phyloP scores from a whole-genome alignment of 2,797 vertebrate genomes.

The Odontamblyopus rebecca region DNA sequence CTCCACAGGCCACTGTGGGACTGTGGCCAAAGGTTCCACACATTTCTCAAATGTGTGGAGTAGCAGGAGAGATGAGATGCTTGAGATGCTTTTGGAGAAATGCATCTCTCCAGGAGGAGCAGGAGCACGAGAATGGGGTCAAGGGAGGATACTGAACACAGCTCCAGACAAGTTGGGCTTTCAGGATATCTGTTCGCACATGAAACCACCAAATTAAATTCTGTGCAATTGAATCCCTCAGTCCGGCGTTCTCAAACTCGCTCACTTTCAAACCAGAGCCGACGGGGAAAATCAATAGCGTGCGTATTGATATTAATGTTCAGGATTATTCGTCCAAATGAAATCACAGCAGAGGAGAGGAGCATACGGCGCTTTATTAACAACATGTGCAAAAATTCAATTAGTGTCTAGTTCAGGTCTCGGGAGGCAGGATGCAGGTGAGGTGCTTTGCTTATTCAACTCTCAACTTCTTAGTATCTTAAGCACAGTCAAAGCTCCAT shows the following conservation, averaged over 20 bases:
- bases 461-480: neutral
- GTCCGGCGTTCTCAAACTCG: constrained; percentile 49
- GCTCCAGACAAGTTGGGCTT: constrained; percentile 71
- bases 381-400: constrained; percentile 64
- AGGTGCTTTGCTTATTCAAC: constrained; percentile 32
- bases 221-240: constrained; percentile 69
- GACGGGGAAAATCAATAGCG: constrained; percentile 72
- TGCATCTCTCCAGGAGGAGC: constrained; percentile 53
- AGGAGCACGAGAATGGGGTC: constrained; percentile 64
- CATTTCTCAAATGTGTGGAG: constrained; percentile 31
- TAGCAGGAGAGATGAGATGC: constrained; percentile 47
- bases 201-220: constrained; percentile 79
- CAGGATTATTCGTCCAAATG: constrained; percentile 70
- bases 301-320: constrained; percentile 79
- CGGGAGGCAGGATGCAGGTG: constrained; percentile 49
- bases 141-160: constrained; percentile 68
- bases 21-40: constrained; percentile 44
- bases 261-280: constrained; percentile 54
- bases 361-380: constrained; percentile 70
- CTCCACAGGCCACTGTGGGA: constrained; percentile 50
- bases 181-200: constrained; percentile 76
- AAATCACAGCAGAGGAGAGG: constrained; percentile 70
- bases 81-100: constrained; percentile 51
- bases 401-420: constrained; percentile 51
- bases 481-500: constrained; percentile 11